A percentile compares a stretch with the other conserved stretches of the same genome.
Conservation (phyloP, 2,113 vertebrate species). For the Oryzias javanicus region DNA sequence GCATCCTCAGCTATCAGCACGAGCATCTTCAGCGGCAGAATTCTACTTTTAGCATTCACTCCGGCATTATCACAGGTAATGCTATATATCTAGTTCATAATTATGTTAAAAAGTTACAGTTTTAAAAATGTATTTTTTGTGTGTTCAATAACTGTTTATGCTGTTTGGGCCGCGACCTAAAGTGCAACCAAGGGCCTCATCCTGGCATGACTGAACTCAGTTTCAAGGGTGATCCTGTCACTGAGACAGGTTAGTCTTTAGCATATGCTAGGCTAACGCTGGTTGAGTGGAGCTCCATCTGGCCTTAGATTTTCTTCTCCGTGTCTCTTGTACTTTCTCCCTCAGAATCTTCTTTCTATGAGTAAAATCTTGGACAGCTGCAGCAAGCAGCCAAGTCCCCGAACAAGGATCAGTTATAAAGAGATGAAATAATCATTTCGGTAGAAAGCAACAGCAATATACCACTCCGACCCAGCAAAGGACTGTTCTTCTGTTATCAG, state of each 20-base stretch:
- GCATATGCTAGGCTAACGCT: slow-evolving; percentile 13
- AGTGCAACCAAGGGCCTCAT: slow-evolving; percentile 16
- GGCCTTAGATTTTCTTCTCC: slow-evolving; percentile 20
- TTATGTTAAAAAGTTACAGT: no score
- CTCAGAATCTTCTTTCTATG: slow-evolving; percentile 15
- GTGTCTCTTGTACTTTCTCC: slow-evolving; percentile 5
- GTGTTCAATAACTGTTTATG: no score
- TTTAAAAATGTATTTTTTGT: no score
- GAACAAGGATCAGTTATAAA: slow-evolving; percentile 30
- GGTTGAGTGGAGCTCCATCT: slow-evolving; percentile 35
- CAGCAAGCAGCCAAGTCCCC: slow-evolving; percentile 17
- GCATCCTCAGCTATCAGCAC: no score
- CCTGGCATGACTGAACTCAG: slow-evolving; percentile 24
- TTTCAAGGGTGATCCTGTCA: slow-evolving; percentile 38
- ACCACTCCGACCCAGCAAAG: slow-evolving; percentile 41
- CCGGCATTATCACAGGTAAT: no score
- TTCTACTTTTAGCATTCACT: no score
- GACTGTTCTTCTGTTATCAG: slow-evolving; percentile 75
- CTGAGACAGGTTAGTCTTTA: slow-evolving; percentile 49
- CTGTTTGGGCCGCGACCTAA: no score
- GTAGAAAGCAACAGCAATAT: slow-evolving; percentile 45
- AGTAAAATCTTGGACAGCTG: slow-evolving; percentile 28
- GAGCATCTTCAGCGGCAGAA: no score
- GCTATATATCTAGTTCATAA: no score
- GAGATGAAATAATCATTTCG: slow-evolving; percentile 54